These are phyloP conservation scores for Hydropotes inermis DNA, from an alignment of 2,113 vertebrate species.

Conservation along the genomic window DNA sequence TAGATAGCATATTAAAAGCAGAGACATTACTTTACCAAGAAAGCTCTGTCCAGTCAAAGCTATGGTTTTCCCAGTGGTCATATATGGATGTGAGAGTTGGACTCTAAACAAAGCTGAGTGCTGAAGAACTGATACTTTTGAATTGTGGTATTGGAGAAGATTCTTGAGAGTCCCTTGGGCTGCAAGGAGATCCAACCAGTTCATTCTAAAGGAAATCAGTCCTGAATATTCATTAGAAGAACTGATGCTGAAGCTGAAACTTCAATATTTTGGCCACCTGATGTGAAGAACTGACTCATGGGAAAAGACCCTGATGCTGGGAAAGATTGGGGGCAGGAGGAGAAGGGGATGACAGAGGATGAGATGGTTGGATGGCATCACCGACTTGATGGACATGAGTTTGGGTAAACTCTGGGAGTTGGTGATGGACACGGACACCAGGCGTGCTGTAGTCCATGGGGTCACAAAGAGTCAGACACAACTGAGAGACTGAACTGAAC, in stretches of 20 bases:
- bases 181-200: background rate
- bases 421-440: background rate
- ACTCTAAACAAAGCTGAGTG: background rate
- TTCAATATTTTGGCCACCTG: background rate
- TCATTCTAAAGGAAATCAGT: background rate
- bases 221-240: background rate
- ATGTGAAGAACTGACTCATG: background rate
- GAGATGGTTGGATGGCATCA: background rate
- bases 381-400: accelerated
- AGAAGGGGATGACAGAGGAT: background rate
- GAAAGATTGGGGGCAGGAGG: background rate
- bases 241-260: background rate
- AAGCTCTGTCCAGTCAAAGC: background rate
- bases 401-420: background rate
- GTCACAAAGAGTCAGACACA: background rate
- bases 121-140: background rate
- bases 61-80: background rate
- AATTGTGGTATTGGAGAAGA: background rate
- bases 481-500: background rate
- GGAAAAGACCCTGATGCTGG: background rate
- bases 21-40: background rate
- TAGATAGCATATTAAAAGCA: background rate
- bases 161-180: background rate
- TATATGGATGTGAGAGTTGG: background rate
- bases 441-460: accelerated